Conservation (phyloP, 2,888 invertebrate genomes). For the Dioctria linearis region DNA sequence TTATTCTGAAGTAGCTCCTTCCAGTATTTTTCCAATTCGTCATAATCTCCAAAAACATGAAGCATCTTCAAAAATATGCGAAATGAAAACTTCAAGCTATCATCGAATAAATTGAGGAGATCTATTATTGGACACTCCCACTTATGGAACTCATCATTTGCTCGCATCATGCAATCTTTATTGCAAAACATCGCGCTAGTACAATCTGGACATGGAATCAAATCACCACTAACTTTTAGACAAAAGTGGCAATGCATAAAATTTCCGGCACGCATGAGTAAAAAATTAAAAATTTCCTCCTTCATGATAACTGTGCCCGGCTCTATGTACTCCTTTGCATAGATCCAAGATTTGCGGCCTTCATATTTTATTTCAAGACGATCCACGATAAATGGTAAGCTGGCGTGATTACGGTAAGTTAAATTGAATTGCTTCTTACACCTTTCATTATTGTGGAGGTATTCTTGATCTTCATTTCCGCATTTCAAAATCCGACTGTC, state of each 20-base stretch:
- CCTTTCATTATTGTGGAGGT: too few species aligned
- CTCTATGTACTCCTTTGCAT: slow-evolving; percentile 78
- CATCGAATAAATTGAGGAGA: slow-evolving; percentile 75
- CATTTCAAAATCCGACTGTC: slow-evolving; percentile 61
- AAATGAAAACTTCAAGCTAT: slow-evolving; percentile 79
- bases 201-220: slow-evolving; percentile 69
- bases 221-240: slow-evolving; percentile 67
- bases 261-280: slow-evolving; percentile 69
- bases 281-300: slow-evolving; percentile 82
- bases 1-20: slow-evolving; percentile 67
- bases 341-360: slow-evolving; percentile 79
- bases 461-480: too few species aligned
- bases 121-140: slow-evolving; percentile 82
- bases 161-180: slow-evolving; percentile 70
- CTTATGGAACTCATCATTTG: slow-evolving; percentile 80
- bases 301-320: slow-evolving; percentile 84
- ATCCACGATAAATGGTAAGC: slow-evolving; percentile 76
- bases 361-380: slow-evolving; percentile 74
- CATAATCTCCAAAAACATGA: slow-evolving; percentile 67
- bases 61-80: slow-evolving; percentile 74
- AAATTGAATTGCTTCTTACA: slow-evolving; percentile 62
- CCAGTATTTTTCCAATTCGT: slow-evolving; percentile 68
- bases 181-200: slow-evolving; percentile 70
- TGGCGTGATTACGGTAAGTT: slow-evolving; percentile 67
- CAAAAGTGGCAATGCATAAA: slow-evolving; percentile 69